Percentiles rank a stretch among this genome's conserved stretches.
Conservation (phyloP, 2,113 vertebrate species). For the Mixornis gularis region DNA sequence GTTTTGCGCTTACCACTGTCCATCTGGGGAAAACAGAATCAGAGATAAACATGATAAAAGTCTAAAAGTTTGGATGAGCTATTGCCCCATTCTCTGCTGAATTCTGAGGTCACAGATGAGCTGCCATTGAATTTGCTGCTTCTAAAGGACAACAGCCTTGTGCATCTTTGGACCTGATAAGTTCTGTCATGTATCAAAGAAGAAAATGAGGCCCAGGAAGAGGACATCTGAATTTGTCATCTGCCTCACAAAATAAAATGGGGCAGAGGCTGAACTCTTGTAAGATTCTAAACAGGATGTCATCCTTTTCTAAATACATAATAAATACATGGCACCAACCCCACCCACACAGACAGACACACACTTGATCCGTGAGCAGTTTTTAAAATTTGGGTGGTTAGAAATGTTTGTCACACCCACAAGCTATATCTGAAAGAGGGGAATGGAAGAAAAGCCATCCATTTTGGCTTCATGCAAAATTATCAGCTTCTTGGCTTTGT, state of each 20-base stretch:
- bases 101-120: background rate
- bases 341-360: background rate
- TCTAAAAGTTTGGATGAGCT: background rate
- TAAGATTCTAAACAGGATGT: background rate
- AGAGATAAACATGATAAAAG: background rate
- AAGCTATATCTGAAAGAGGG: background rate
- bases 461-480: constrained; percentile 62
- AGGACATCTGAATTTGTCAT: constrained; percentile 6
- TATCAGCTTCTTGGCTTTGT: constrained; percentile 57
- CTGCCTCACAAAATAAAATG: background rate
- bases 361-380: background rate
- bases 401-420: background rate
- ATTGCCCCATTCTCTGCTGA: background rate
- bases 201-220: background rate
- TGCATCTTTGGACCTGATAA: background rate
- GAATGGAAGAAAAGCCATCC: constrained; percentile 46
- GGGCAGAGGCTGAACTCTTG: background rate
- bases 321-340: background rate
- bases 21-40: background rate
- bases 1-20: background rate
- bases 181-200: background rate
- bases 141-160: background rate
- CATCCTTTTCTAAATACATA: constrained; percentile 21
- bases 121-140: background rate
- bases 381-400: constrained; percentile 26